phyloP scores from a whole-genome alignment of 1,140 invertebrate species.

The Bombus sibiricus region DNA sequence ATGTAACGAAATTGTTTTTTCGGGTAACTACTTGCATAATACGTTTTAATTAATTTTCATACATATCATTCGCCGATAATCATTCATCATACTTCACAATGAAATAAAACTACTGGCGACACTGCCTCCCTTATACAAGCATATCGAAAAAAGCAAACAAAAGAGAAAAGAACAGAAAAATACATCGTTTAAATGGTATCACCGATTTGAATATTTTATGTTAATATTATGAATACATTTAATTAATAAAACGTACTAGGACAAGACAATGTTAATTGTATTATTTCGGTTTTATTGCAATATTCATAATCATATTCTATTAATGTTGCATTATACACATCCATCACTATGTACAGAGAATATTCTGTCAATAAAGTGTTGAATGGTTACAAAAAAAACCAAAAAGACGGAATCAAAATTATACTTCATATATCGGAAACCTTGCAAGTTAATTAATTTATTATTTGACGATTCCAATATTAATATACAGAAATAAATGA shows the following conservation, averaged over 20 bases:
- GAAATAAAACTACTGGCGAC: constrained; percentile 36
- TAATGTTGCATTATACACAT: constrained; percentile 69
- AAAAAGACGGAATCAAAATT: not conserved
- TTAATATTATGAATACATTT: not conserved
- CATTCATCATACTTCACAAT: not conserved
- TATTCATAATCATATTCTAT: constrained; percentile 65
- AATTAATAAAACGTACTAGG: not conserved
- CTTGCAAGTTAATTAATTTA: not conserved
- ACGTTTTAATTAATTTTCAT: not conserved
- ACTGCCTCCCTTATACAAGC: constrained; percentile 45
- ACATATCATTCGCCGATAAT: constrained; percentile 48
- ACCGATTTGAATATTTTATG: not conserved
- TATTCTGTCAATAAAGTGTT: constrained; percentile 79
- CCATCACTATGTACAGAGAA: constrained; percentile 73
- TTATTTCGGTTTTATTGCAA: constrained; percentile 68
- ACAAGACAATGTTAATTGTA: constrained; percentile 67
- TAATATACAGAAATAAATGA: constrained; percentile 24
- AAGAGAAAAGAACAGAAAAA: not conserved
- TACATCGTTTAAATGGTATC: not conserved
- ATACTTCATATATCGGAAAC: not conserved
- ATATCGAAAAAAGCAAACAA: constrained; percentile 35
- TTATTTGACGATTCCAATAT: not conserved
- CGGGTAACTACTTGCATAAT: not conserved
- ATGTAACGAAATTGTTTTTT: constrained; percentile 22
- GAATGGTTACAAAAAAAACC: constrained; percentile 66